These are phyloP conservation scores for Argynnis bischoffii DNA, from an alignment of 2,888 invertebrate genomes.

Conservation along the genomic window DNA sequence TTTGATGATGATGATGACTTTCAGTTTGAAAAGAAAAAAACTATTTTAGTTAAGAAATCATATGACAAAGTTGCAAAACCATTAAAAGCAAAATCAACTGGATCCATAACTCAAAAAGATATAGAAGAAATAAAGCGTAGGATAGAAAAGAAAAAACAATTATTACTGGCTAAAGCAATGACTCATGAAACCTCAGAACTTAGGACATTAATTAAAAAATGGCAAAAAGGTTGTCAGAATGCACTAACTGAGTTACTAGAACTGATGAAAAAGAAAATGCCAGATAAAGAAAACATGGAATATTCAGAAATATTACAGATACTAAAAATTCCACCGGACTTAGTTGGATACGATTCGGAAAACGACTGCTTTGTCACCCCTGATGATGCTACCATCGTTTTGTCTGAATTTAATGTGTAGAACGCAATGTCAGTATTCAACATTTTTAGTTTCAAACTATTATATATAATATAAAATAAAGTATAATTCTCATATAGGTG, in stretches of 20 bases:
- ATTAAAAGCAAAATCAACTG: slow-evolving; percentile 69
- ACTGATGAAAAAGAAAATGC: slow-evolving; percentile 66
- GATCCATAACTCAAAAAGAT: slow-evolving; percentile 71
- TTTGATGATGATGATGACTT: slow-evolving; percentile 64
- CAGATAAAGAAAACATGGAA: slow-evolving; percentile 66
- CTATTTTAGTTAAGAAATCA: slow-evolving; percentile 63
- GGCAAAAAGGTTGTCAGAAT: slow-evolving; percentile 80
- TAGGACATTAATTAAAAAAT: slow-evolving; percentile 72
- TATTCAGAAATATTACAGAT: slow-evolving; percentile 73
- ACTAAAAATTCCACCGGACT: slow-evolving; percentile 72
- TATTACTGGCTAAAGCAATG: slow-evolving; percentile 61
- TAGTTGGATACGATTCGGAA: slow-evolving; percentile 77
- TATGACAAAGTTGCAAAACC: slow-evolving; percentile 66
- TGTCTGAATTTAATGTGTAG: slow-evolving; percentile 55
- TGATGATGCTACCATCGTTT: slow-evolving; percentile 60
- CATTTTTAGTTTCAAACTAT: too few species aligned
- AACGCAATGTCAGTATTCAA: slow-evolving; percentile 1
- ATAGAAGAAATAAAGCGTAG: slow-evolving; percentile 67
- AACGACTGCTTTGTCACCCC: slow-evolving; percentile 74
- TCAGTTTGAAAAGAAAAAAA: slow-evolving; percentile 59
- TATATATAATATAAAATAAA: too few species aligned
- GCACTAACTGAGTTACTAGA: slow-evolving; percentile 77
- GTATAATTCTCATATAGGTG: too few species aligned
- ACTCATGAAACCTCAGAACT: slow-evolving; percentile 75
- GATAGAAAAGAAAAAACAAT: slow-evolving; percentile 70